phyloP scores from a whole-genome alignment of 2,888 invertebrate genomes.

The Cybosia mesomella region DNA sequence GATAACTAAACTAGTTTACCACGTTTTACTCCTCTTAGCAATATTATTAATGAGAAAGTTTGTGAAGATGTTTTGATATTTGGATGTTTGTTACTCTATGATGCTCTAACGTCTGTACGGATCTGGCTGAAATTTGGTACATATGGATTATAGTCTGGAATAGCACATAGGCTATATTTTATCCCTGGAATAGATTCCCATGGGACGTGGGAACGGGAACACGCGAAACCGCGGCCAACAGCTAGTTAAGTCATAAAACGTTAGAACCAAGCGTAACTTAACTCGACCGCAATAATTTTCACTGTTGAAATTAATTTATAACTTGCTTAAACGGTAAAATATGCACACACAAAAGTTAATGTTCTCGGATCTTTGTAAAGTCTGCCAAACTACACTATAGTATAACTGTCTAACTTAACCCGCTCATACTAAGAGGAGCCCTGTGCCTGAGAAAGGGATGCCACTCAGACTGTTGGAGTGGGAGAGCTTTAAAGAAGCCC shows the following conservation, averaged over 20 bases:
- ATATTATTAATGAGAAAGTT: too few relatives aligned
- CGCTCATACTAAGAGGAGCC: background rate
- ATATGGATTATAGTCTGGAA: too few relatives aligned
- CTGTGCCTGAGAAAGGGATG: background rate
- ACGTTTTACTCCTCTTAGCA: background rate
- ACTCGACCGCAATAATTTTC: too few relatives aligned
- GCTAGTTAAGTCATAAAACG: background rate
- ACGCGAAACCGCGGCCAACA: too few relatives aligned
- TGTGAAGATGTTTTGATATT: too few relatives aligned
- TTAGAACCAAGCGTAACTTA: background rate
- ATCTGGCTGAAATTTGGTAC: too few relatives aligned
- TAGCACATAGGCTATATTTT: too few relatives aligned
- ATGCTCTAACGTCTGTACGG: too few relatives aligned
- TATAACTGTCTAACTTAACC: background rate
- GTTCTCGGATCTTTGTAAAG: background rate
- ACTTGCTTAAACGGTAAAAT: background rate
- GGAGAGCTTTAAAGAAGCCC: background rate
- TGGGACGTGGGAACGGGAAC: too few relatives aligned
- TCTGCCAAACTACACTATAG: background rate
- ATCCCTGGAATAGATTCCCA: too few relatives aligned
- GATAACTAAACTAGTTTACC: background rate
- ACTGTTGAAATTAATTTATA: background rate
- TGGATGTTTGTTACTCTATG: too few relatives aligned
- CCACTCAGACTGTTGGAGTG: background rate
- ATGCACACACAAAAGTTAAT: background rate